Base-by-base conservation (phyloP, 2,888 invertebrate species). In the Dasysyrphus tricinctus region DNA sequence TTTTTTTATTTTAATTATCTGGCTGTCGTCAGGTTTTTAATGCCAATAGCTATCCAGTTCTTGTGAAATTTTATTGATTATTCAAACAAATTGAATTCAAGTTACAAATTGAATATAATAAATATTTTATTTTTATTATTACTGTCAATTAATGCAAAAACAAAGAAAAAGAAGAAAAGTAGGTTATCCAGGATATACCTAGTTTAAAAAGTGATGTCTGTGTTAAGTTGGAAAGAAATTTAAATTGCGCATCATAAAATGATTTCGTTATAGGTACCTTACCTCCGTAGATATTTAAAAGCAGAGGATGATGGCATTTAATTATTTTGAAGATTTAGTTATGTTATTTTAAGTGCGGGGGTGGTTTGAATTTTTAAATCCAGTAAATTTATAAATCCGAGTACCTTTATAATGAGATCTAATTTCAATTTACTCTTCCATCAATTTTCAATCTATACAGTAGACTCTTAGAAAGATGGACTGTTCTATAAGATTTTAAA, bases 131-230 rank as follows among this genome's bases (percentile, higher is more conserved):
- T 65, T 65, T 32, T 47, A 67, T 44, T 44, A 19, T 49, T 47
- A 67, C 19, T 19, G 32, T 19, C 34, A 19, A 34, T 47, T 67
- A 14, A 44, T 51, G 67, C 49, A 49, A 54, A 69, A 29, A 14
- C 0, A 1, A 67, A 24, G 39, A 14, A 37, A 19, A 67, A 34
- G 24, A 14, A 42, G 34, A 34, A 39, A 54, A 69, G 51, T 39
- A n/a, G 69, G 54, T 29, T 54, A 69, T 69, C 69, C 69, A 69
- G 54, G 69, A 69, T 69, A 39, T 37, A n/a, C n/a, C n/a, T n/a
- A 5, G 37, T 24, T 24, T 69, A 54, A 9, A 11, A 63, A 61
- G 11, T 57, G 32, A 19, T 59, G 19, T 39, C 32, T 37, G 29
- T 4, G 14, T 34, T 0, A 51, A 37, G 37, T 12, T 37, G 6